A percentile compares a stretch with the other conserved stretches of the same genome.
Evolutionary conservation across 2,888 invertebrate genomes (phyloP).

Genomic region (Ellobium chinense): DNA sequence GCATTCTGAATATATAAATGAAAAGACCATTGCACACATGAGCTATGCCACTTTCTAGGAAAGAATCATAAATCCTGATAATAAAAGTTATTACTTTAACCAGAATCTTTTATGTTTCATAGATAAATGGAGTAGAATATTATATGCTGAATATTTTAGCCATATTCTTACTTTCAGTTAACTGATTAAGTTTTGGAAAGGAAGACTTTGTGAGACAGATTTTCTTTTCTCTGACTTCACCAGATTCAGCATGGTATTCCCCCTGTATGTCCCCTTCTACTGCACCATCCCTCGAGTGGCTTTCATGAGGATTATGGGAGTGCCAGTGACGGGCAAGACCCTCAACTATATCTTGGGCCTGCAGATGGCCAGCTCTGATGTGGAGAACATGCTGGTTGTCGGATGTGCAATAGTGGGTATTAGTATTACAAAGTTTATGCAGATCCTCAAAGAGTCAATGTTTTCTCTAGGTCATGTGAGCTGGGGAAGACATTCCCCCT

Average conservation of each 20-base stretch:
- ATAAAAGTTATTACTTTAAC: too few species aligned
- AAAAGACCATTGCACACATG: too few species aligned
- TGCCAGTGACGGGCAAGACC: slow-evolving; percentile 82
- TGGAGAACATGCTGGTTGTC: slow-evolving; percentile 78
- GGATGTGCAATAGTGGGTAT: slow-evolving; percentile 80
- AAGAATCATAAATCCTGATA: too few species aligned
- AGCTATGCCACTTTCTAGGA: too few species aligned
- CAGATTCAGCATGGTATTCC: slow-evolving; percentile 79
- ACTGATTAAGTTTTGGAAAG: background rate
- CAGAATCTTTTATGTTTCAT: too few species aligned
- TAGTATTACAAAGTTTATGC: background rate
- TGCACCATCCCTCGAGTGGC: slow-evolving; percentile 81
- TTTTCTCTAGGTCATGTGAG: background rate
- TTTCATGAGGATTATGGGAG: slow-evolving; percentile 79
- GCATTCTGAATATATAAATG: too few species aligned
- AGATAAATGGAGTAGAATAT: background rate
- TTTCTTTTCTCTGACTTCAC: slow-evolving; percentile 47
- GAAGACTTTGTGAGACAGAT: too few species aligned
- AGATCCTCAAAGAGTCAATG: too few species aligned
- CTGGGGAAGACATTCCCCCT: background rate
- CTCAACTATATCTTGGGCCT: slow-evolving; percentile 81
- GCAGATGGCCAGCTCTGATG: slow-evolving; percentile 76
- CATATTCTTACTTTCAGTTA: background rate
- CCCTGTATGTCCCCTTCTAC: slow-evolving; percentile 81
- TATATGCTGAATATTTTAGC: background rate